These are phyloP conservation scores for Ptychochromis oligacanthus DNA, from an alignment of 2,113 vertebrate genomes.

Conservation along the genomic window DNA sequence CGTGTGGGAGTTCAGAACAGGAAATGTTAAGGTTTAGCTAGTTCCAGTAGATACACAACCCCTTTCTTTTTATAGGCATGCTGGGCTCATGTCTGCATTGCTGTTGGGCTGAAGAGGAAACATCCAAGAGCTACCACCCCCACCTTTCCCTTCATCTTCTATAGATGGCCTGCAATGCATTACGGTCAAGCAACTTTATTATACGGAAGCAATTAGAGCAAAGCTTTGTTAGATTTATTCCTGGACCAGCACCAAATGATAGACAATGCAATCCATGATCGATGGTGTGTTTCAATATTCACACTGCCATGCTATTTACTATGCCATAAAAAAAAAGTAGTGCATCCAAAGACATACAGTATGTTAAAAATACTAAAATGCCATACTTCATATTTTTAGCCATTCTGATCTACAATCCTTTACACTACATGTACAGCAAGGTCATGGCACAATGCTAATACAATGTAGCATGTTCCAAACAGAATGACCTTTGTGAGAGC, in stretches of 20 bases:
- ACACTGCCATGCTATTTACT: not conserved
- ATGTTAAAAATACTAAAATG: not conserved
- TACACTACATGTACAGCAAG: no score
- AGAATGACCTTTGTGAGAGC: no score
- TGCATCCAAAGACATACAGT: not conserved
- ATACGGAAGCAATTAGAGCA: not conserved
- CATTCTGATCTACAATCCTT: not conserved
- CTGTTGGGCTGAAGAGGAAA: conserved; percentile 61
- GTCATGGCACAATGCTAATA: not conserved
- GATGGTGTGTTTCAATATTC: not conserved
- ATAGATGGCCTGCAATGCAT: conserved; percentile 22
- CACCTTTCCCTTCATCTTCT: conserved; percentile 47
- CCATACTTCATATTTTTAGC: not conserved
- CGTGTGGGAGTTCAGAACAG: conserved; percentile 68
- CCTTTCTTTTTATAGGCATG: conserved; percentile 70
- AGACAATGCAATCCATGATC: not conserved
- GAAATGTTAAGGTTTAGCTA: conserved; percentile 76
- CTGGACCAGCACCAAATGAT: conserved; percentile 9
- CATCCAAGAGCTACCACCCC: conserved; percentile 65
- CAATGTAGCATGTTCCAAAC: not conserved
- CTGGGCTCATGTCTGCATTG: conserved; percentile 55
- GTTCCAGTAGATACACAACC: conserved; percentile 51
- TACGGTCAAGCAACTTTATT: not conserved
- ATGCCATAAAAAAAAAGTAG: not conserved
- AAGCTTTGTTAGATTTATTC: not conserved